phyloP scores from a whole-genome alignment of 1,140 invertebrate genomes.

The Neodiprion lecontei region DNA sequence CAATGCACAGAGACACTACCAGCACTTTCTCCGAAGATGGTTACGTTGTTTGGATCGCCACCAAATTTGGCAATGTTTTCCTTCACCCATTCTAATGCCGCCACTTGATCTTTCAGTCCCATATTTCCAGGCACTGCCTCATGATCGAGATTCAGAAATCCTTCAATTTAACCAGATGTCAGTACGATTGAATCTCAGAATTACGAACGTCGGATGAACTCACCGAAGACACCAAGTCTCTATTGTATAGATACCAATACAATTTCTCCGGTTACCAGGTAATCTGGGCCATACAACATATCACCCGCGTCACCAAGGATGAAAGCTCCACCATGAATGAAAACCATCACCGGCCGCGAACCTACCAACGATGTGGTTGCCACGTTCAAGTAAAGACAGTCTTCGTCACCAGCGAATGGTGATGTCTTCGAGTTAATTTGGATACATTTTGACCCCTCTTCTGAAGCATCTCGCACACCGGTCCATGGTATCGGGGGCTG shows the following conservation, averaged over 20 bases:
- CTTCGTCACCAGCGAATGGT: conserved; percentile 64
- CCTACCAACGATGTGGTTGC: conserved; percentile 70
- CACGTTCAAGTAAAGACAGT: conserved; percentile 84
- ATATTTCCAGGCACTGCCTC: conserved; percentile 85
- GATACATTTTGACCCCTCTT: conserved; percentile 27
- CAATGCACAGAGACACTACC: conserved; percentile 51
- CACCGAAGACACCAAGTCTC: neutral
- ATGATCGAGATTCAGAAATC: conserved; percentile 80
- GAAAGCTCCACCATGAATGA: conserved; percentile 75
- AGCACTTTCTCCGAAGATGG: conserved; percentile 74
- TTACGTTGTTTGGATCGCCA: conserved; percentile 76
- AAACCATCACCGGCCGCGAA: conserved; percentile 71
- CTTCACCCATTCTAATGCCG: conserved; percentile 62
- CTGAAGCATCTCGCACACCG: conserved; percentile 35
- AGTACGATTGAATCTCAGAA: neutral
- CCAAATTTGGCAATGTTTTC: conserved; percentile 86
- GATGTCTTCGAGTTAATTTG: conserved; percentile 30
- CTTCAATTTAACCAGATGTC: conserved; percentile 52
- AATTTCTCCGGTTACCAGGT: conserved; percentile 63
- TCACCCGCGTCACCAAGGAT: conserved; percentile 56
- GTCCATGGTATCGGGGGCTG: conserved; percentile 36
- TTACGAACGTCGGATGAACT: conserved; percentile 30
- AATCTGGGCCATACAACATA: conserved; percentile 58
- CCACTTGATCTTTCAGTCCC: conserved; percentile 87
- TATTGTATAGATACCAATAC: conserved; percentile 62